These are phyloP conservation scores for Drosophila kohkoa DNA, from an alignment of 1,140 invertebrate genomes.

Conservation along the genomic window DNA sequence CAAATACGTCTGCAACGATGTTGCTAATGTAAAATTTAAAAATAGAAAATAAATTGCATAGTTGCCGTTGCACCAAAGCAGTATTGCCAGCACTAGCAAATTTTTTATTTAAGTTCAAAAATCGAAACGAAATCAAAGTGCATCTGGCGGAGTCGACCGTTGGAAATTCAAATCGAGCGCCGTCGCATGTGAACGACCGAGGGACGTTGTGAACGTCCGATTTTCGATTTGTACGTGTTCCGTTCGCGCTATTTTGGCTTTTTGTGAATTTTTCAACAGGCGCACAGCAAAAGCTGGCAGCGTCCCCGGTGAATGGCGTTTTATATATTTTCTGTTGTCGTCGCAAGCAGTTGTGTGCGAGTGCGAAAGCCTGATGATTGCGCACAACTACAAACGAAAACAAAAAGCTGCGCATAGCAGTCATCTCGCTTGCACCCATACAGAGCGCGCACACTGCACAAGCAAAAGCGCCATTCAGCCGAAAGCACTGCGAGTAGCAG, in stretches of 20 bases:
- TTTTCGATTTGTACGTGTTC: slow-evolving; percentile 73
- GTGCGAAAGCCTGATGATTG: slow-evolving; percentile 4
- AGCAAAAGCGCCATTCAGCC: slow-evolving; percentile 17
- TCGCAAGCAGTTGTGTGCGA: not conserved
- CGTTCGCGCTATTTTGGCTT: slow-evolving; percentile 80
- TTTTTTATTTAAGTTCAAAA: slow-evolving; percentile 14
- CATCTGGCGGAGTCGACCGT: slow-evolving; percentile 3
- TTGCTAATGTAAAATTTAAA: slow-evolving; percentile 59
- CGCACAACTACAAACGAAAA: not conserved
- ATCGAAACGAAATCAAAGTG: not conserved
- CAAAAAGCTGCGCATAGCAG: slow-evolving; percentile 42
- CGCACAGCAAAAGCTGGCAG: slow-evolving; percentile 47
- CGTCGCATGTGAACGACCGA: slow-evolving; percentile 39
- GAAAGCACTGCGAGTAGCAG: slow-evolving; percentile 61
- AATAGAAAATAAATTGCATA: slow-evolving; percentile 51
- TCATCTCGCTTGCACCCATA: slow-evolving; percentile 43
- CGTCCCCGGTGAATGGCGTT: slow-evolving; percentile 2
- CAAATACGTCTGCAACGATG: slow-evolving; percentile 36
- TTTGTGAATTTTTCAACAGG: slow-evolving; percentile 80
- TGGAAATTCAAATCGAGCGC: slow-evolving; percentile 45
- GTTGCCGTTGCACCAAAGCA: slow-evolving; percentile 35
- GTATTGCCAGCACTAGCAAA: slow-evolving; percentile 10
- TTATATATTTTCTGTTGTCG: slow-evolving; percentile 1
- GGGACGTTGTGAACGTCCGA: slow-evolving; percentile 56
- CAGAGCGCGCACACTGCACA: not conserved